phyloP scores from a whole-genome alignment of 2,888 invertebrate species.

The Amphimallon solstitiale region DNA sequence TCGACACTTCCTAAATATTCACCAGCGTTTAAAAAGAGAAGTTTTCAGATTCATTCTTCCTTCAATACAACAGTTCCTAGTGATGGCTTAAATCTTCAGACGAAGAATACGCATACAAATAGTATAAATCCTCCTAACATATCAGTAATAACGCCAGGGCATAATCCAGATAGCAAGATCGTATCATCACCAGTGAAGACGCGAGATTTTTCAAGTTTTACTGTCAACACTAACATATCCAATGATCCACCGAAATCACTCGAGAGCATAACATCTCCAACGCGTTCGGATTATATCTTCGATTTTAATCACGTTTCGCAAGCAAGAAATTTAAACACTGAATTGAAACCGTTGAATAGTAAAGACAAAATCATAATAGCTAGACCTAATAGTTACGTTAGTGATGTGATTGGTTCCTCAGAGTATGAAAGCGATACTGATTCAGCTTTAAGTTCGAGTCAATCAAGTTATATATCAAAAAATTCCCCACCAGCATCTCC shows the following conservation, averaged over 20 bases:
- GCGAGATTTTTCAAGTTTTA: constrained; percentile 21
- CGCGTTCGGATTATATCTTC: constrained; percentile 69
- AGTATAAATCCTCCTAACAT: no score
- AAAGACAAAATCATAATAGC: constrained; percentile 16
- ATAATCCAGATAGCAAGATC: background rate
- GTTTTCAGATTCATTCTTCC: constrained; percentile 70
- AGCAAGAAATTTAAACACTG: constrained; percentile 48
- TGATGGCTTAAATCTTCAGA: background rate
- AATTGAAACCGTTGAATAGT: constrained; percentile 4
- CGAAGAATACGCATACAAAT: background rate
- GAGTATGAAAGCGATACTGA: constrained; percentile 84
- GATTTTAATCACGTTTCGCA: constrained; percentile 63
- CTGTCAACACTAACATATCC: constrained; percentile 36
- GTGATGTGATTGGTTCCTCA: constrained; percentile 45
- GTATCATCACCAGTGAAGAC: background rate
- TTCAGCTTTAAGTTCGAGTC: constrained; percentile 86
- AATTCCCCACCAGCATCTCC: constrained; percentile 80
- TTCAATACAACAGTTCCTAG: constrained; percentile 5
- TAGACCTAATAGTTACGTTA: constrained; percentile 11
- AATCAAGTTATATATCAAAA: constrained; percentile 81
- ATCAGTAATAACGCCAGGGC: no score
- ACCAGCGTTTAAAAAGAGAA: constrained; percentile 82
- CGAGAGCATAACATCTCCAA: constrained; percentile 69
- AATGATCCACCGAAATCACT: constrained; percentile 67
- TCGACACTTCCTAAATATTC: constrained; percentile 76